phyloP scores from a whole-genome alignment of 1,140 invertebrate genomes.

The Forficula auricularia region DNA sequence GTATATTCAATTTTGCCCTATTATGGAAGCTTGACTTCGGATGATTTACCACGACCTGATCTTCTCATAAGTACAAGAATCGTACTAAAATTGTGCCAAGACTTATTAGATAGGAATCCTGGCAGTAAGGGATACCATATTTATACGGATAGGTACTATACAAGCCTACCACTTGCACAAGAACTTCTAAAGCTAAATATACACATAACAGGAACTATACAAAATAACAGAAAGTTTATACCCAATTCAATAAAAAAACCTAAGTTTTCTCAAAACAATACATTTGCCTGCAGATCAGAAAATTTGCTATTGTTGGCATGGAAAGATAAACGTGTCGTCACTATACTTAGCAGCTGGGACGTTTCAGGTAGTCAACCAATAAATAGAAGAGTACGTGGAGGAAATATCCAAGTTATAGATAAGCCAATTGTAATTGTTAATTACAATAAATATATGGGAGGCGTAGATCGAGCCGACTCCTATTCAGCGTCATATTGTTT shows the following conservation, averaged over 20 bases:
- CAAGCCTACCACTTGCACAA: conserved; percentile 1
- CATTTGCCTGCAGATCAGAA: no score
- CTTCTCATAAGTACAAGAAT: no score
- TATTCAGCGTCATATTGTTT: conserved; percentile 5
- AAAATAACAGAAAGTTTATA: no score
- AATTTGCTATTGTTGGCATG: no score
- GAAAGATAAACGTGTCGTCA: background rate
- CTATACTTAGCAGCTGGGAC: background rate
- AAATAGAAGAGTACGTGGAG: conserved; percentile 8
- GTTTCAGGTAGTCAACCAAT: no score
- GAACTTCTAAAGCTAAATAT: no score
- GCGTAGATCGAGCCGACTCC: conserved; percentile 14
- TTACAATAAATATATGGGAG: conserved; percentile 13
- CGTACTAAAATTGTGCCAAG: conserved; percentile 8
- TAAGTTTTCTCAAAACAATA: no score
- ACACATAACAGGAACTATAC: no score
- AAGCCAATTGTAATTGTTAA: conserved; percentile 13
- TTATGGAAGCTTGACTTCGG: conserved; percentile 9
- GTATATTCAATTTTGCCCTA: conserved; percentile 17
- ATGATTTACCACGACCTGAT: no score
- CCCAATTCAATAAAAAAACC: no score
- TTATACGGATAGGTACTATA: conserved; percentile 4
- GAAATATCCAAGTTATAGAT: conserved; percentile 4
- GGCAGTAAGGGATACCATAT: conserved; percentile 5
- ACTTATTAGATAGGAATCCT: conserved; percentile 9